Evolutionary conservation across 2,888 invertebrate genomes (phyloP), one percentile per base, ranked within the genome.

Genomic region (Caenorhabditis panamensis): DNA sequence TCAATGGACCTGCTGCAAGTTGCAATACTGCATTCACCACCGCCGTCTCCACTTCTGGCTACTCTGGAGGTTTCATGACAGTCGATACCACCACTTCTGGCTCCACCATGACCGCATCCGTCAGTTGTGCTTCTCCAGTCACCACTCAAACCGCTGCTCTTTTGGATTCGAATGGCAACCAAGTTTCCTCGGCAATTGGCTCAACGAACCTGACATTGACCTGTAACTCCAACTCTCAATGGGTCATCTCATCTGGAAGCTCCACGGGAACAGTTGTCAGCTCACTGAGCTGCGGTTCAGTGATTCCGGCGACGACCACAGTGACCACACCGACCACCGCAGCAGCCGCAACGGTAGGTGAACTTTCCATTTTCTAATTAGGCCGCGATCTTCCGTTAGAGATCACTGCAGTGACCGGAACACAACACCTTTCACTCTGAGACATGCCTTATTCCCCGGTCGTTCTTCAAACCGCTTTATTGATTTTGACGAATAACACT

Each of bases 221-320:
- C 0, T 86, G 86, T 36, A 83, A 80, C 18, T 71, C 80, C 0
- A 66, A 56, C 44, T 67, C 83, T 11, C 75, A 79, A 56, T 86
- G 86, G 86, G 77, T 77, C 8, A 83, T 82, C 9, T 28, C 78
- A 37, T 61, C n/a, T n/a, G n/a, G n/a, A n/a, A n/a, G n/a, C n/a
- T n/a, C n/a, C n/a, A n/a, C 47, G 31, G 71, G 75, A 28, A 56
- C 59, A 13, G 61, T 78, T 1, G 59, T 85, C 9, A 64, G 64
- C 18, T 59, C 79, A 8, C 53, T 81, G 26, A 64, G 73, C 18
- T 84, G 82, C 58, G 79, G 72, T 31, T 62, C 80, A 0, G 58
- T 69, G 4, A 47, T 58, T 2, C 44, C 73, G 1, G 73, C 75
- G 1, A 75, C 79, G 13, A 80, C 75, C 0, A 44, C 67, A 8